phyloP scores from a whole-genome alignment of 2,797 vertebrate species.

The Lacerta agilis region DNA sequence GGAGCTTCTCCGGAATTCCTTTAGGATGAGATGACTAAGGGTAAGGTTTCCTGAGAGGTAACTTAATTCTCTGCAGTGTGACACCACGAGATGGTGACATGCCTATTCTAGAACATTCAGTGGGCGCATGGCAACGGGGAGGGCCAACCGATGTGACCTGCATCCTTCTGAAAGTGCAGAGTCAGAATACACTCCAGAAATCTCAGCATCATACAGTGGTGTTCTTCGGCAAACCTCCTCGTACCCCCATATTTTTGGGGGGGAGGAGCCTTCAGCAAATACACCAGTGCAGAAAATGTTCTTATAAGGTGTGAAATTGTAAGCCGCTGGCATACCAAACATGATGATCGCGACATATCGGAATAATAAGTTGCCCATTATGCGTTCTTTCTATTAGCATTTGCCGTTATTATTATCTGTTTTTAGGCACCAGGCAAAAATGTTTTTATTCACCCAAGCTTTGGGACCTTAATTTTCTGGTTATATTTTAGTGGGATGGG shows the following conservation, averaged over 20 bases:
- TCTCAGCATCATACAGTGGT: background rate
- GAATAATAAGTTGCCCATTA: background rate
- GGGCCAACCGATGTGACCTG: background rate
- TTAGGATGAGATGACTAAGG: background rate
- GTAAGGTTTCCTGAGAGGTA: background rate
- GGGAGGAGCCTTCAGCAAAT: background rate
- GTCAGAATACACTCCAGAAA: background rate
- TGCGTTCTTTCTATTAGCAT: too few species aligned
- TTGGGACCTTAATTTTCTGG: too few species aligned
- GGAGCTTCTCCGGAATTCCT: background rate
- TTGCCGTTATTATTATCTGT: too few species aligned
- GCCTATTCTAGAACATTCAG: background rate
- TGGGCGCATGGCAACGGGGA: background rate
- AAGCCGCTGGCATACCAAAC: background rate
- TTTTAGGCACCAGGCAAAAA: too few species aligned
- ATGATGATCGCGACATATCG: background rate
- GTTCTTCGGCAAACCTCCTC: too few species aligned
- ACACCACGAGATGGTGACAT: background rate
- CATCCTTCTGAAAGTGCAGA: background rate
- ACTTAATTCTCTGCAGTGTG: background rate
- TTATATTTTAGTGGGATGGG: too few species aligned
- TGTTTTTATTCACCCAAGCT: too few species aligned
- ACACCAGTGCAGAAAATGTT: background rate
- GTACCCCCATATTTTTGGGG: too few species aligned
- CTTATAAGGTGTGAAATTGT: background rate